These are phyloP conservation scores for Lysandra coridon DNA, from an alignment of 2,888 invertebrate genomes.

Conservation along the genomic window DNA sequence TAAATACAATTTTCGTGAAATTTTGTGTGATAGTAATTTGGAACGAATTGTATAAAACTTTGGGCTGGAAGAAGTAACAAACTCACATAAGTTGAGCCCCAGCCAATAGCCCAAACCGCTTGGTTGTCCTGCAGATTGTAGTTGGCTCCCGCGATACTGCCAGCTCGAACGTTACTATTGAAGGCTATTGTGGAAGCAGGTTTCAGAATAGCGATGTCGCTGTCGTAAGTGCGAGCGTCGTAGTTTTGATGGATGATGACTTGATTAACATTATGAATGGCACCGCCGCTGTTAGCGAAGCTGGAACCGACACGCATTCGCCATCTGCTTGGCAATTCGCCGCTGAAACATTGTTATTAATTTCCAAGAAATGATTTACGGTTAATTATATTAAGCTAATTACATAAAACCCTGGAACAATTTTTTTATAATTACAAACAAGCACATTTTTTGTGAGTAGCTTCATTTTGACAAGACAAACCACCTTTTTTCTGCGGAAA, in stretches of 20 bases:
- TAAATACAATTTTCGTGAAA: no score
- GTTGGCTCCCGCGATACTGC: conserved; percentile 48
- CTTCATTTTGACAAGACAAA: no score
- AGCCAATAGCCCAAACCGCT: conserved; percentile 60
- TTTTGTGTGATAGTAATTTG: background rate
- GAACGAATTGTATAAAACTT: background rate
- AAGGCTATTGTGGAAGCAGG: conserved; percentile 44
- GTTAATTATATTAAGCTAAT: background rate
- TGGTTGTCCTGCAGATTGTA: conserved; percentile 52
- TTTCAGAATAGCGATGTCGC: conserved; percentile 56
- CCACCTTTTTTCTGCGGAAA: no score
- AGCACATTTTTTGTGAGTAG: no score
- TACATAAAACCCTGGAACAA: no score
- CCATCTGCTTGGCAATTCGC: conserved; percentile 45
- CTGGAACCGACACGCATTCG: conserved; percentile 49
- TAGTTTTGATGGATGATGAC: conserved; percentile 38
- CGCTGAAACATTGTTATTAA: conserved; percentile 41
- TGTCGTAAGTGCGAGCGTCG: conserved; percentile 24
- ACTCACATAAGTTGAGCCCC: conserved; percentile 51
- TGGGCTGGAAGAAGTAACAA: background rate
- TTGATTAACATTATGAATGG: conserved; percentile 39
- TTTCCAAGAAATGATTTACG: background rate
- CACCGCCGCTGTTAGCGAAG: conserved; percentile 50
- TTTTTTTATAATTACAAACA: no score
- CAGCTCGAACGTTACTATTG: conserved; percentile 45